phyloP scores from a whole-genome alignment of 2,113 vertebrate species.

The Macquaria ambigua region DNA sequence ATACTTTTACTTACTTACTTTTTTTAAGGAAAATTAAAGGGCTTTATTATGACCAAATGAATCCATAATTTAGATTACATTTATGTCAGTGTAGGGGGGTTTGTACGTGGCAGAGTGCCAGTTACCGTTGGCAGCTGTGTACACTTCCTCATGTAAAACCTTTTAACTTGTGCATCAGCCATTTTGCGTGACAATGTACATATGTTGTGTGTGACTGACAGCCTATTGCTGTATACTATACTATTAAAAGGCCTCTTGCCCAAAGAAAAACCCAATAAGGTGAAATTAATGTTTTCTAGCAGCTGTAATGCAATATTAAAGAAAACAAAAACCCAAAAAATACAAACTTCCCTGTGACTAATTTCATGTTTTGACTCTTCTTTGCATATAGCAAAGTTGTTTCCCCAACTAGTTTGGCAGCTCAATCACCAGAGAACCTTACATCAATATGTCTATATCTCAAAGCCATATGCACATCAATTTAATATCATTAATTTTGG shows the following conservation, averaged over 20 bases:
- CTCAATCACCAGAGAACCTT: not conserved
- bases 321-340: not conserved
- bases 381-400: not conserved
- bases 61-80: not conserved
- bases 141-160: constrained; percentile 43
- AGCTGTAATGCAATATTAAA: not conserved
- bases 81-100: not conserved
- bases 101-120: constrained; percentile 17
- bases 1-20: not conserved
- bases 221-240: not conserved
- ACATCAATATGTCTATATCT: not conserved
- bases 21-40: not conserved
- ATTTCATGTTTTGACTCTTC: not conserved
- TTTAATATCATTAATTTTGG: constrained; percentile 18
- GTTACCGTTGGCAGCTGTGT: constrained; percentile 39
- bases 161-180: constrained; percentile 12
- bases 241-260: not conserved
- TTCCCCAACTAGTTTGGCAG: not conserved
- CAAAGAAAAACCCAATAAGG: not conserved
- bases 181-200: not conserved
- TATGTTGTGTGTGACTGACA: not conserved
- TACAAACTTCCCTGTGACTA: not conserved
- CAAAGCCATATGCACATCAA: not conserved
- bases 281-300: not conserved
- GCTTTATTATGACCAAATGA: not conserved